phyloP scores from a whole-genome alignment of 2,113 vertebrate species.

The cat (Felis catus) region DNA sequence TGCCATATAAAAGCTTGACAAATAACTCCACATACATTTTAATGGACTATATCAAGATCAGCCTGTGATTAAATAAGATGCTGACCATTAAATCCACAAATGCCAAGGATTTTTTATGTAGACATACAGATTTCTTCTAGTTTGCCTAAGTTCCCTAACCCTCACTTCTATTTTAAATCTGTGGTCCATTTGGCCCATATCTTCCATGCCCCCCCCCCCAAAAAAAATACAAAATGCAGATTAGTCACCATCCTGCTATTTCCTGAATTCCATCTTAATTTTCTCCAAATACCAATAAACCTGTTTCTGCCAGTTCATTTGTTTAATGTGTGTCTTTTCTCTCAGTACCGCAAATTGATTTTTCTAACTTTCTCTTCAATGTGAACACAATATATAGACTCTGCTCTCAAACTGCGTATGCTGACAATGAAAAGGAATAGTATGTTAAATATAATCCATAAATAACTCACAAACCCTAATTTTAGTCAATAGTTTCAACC shows the following conservation, averaged over 20 bases:
- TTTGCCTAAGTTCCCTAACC: neutral
- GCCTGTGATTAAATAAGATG: neutral
- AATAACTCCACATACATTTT: neutral
- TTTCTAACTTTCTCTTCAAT: constrained; percentile 18
- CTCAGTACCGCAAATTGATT: constrained; percentile 20
- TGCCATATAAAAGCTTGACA: neutral
- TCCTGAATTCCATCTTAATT: constrained; percentile 9
- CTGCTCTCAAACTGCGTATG: neutral
- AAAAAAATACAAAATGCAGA: neutral
- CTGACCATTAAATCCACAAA: neutral
- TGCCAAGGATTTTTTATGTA: neutral
- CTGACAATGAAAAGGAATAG: neutral
- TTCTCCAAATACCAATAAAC: neutral
- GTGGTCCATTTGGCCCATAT: neutral
- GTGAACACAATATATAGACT: neutral
- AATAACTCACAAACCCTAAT: neutral
- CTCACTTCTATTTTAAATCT: neutral
- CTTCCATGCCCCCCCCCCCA: neutral
- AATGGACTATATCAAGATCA: neutral
- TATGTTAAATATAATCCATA: constrained; percentile 17
- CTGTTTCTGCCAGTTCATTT: neutral
- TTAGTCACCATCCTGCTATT: neutral
- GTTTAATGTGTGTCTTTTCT: neutral
- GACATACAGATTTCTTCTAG: neutral
- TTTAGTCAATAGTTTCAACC: constrained; percentile 8